phyloP scores from a whole-genome alignment of 2,888 invertebrate species.

The Thalpophila matura region DNA sequence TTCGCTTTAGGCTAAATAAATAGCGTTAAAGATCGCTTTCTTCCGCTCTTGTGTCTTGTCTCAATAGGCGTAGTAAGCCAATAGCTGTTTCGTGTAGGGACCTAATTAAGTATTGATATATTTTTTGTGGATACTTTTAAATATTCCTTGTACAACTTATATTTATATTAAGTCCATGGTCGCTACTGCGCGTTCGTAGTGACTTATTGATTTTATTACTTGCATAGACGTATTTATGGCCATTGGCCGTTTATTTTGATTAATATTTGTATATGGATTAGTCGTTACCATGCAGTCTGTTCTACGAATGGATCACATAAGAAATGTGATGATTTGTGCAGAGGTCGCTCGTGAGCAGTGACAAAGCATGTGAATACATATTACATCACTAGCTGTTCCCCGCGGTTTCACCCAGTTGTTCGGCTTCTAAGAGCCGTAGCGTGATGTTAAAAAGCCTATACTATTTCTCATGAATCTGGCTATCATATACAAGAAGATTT shows the following conservation, averaged over 20 bases:
- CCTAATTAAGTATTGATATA: too few species aligned
- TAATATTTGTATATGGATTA: constrained; percentile 12
- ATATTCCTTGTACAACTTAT: too few species aligned
- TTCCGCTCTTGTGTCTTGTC: background rate
- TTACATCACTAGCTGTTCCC: background rate
- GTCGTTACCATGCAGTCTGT: background rate
- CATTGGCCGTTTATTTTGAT: background rate
- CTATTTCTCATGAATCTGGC: too few species aligned
- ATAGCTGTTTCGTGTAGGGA: background rate
- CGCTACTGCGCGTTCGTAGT: background rate
- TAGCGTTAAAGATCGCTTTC: too few species aligned
- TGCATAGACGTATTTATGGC: constrained; percentile 9
- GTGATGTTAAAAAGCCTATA: too few species aligned
- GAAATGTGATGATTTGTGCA: constrained; percentile 21
- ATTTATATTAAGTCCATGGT: background rate
- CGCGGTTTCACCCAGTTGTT: too few species aligned
- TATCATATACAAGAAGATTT: too few species aligned
- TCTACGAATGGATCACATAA: background rate
- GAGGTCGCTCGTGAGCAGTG: background rate
- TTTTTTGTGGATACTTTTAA: too few species aligned
- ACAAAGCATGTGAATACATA: background rate
- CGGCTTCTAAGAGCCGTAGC: too few species aligned
- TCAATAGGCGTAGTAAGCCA: background rate
- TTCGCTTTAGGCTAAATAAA: too few species aligned
- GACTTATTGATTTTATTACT: constrained; percentile 13